phyloP scores from a whole-genome alignment of 2,888 invertebrate species.

The Trypoxylon attenuatum region DNA sequence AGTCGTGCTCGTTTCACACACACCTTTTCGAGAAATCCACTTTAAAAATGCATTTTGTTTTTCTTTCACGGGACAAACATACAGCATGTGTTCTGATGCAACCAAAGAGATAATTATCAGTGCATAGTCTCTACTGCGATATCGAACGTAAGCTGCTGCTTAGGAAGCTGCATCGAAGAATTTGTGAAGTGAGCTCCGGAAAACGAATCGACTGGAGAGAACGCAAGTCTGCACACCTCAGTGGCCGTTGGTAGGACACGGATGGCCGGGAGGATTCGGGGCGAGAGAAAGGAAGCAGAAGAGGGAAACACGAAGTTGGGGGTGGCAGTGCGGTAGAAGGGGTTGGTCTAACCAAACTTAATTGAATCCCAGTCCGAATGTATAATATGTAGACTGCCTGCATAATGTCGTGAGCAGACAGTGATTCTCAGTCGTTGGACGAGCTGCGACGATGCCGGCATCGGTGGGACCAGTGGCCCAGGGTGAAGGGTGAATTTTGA shows the following conservation, averaged over 20 bases:
- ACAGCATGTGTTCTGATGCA: no score
- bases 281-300: slow-evolving; percentile 30
- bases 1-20: no score
- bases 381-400: slow-evolving; percentile 75
- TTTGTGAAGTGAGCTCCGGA: slow-evolving; percentile 26
- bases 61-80: no score
- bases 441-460: slow-evolving; percentile 11
- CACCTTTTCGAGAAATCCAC: no score
- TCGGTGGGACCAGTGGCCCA: not conserved
- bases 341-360: slow-evolving; percentile 73
- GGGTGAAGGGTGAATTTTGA: slow-evolving; percentile 63
- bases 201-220: slow-evolving; percentile 33
- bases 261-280: slow-evolving; percentile 29
- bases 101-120: no score
- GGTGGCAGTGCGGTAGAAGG: slow-evolving; percentile 28
- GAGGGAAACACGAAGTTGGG: slow-evolving; percentile 27
- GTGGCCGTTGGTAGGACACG: slow-evolving; percentile 38
- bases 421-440: slow-evolving; percentile 57
- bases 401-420: slow-evolving; percentile 72
- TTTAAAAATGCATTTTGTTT: no score
- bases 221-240: slow-evolving; percentile 64
- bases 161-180: not conserved
- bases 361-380: slow-evolving; percentile 75
- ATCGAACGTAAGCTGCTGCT: slow-evolving; percentile 21
- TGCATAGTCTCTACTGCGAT: slow-evolving; percentile 29